phyloP scores from a whole-genome alignment of 2,888 invertebrate genomes.

The Thymelicus sylvestris region DNA sequence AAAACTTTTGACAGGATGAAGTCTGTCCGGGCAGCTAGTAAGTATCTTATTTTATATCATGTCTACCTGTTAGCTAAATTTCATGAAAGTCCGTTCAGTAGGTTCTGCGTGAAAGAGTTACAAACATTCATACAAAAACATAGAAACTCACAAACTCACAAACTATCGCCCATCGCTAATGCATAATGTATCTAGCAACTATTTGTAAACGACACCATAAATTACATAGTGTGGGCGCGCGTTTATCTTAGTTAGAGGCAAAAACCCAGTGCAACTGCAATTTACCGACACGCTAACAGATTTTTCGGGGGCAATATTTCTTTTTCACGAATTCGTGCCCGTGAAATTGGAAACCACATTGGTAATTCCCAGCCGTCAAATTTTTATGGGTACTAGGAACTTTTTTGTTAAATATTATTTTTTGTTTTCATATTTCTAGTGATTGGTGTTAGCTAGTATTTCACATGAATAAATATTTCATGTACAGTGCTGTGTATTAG shows the following conservation, averaged over 20 bases:
- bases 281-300: conserved; percentile 15
- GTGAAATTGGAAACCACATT: conserved; percentile 20
- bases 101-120: too few relatives aligned
- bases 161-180: too few relatives aligned
- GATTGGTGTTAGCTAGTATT: neutral
- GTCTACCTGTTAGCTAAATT: too few relatives aligned
- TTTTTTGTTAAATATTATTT: conserved; percentile 5
- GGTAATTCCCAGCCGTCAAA: conserved; percentile 7
- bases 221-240: conserved; percentile 9
- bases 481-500: neutral
- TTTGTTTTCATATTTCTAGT: neutral
- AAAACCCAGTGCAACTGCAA: conserved; percentile 14
- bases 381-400: neutral
- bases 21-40: too few relatives aligned
- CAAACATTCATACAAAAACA: too few relatives aligned
- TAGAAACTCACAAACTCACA: too few relatives aligned
- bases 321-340: conserved; percentile 14
- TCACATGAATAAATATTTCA: neutral
- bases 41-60: too few relatives aligned
- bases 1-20: too few relatives aligned
- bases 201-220: conserved; percentile 15
- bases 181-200: conserved; percentile 5
- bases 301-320: conserved; percentile 16
- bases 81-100: too few relatives aligned
- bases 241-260: conserved; percentile 9